Evolutionary conservation across 2,113 vertebrate genomes (phyloP).

Genomic region (Microtus ochrogaster): DNA sequence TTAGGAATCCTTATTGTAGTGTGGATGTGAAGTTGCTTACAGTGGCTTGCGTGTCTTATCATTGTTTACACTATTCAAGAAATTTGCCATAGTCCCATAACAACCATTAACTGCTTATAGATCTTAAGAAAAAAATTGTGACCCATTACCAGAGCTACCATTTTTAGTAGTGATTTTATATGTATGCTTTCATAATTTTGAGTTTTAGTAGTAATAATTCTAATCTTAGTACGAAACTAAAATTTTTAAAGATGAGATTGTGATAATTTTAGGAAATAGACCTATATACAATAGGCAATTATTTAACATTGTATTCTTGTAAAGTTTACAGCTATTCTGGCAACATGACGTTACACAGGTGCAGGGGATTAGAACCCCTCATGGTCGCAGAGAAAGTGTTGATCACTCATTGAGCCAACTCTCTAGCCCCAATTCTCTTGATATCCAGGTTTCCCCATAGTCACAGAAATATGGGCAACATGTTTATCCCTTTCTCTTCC

Average conservation of each 20-base stretch:
- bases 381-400: too few relatives aligned
- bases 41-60: background rate
- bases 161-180: background rate
- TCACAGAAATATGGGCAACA: background rate
- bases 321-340: background rate
- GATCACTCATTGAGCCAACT: background rate
- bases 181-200: background rate
- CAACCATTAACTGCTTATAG: background rate
- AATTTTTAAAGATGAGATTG: background rate
- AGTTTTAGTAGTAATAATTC: background rate
- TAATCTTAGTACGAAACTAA: background rate
- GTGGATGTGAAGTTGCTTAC: background rate
- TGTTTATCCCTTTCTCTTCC: background rate
- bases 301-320: background rate
- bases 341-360: background rate
- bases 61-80: background rate
- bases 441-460: background rate
- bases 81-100: too few relatives aligned
- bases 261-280: background rate
- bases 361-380: background rate
- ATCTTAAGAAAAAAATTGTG: background rate
- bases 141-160: background rate
- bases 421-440: background rate
- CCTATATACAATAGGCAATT: background rate
- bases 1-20: background rate